phyloP scores from a whole-genome alignment of 2,113 vertebrate species.

The Ictidomys tridecemlineatus region DNA sequence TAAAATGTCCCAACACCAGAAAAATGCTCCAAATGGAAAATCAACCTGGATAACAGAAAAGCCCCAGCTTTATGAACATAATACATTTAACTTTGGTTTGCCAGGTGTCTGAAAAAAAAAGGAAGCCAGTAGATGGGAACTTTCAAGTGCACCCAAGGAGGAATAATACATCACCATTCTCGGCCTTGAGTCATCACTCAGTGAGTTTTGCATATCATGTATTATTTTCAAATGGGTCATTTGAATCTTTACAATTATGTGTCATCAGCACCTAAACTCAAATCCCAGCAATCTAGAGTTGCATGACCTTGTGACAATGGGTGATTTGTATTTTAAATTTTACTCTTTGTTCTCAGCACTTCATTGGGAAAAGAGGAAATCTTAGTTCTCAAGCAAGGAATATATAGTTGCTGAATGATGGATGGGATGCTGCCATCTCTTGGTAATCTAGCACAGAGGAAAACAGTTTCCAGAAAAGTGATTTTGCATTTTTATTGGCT shows the following conservation, averaged over 20 bases:
- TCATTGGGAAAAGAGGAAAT: constrained; percentile 55
- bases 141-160: neutral
- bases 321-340: constrained; percentile 51
- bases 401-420: constrained; percentile 33
- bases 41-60: neutral
- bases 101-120: neutral
- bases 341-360: constrained; percentile 63
- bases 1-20: neutral
- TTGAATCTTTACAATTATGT: neutral
- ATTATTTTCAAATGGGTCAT: constrained; percentile 58
- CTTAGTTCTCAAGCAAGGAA: constrained; percentile 8
- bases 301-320: neutral
- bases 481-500: constrained; percentile 75
- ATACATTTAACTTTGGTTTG: neutral
- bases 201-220: neutral
- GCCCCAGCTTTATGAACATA: neutral
- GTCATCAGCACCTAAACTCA: constrained; percentile 34
- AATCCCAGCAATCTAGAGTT: neutral
- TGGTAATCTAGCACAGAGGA: constrained; percentile 66
- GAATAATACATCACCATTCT: neutral
- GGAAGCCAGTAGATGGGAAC: neutral
- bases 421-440: constrained; percentile 68
- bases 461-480: constrained; percentile 52
- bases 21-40: neutral
- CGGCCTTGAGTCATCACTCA: neutral